Evolutionary conservation across 2,888 invertebrate species (phyloP), one percentile per base, ranked within the genome.

Genomic region (Ornithoptera priamus): DNA sequence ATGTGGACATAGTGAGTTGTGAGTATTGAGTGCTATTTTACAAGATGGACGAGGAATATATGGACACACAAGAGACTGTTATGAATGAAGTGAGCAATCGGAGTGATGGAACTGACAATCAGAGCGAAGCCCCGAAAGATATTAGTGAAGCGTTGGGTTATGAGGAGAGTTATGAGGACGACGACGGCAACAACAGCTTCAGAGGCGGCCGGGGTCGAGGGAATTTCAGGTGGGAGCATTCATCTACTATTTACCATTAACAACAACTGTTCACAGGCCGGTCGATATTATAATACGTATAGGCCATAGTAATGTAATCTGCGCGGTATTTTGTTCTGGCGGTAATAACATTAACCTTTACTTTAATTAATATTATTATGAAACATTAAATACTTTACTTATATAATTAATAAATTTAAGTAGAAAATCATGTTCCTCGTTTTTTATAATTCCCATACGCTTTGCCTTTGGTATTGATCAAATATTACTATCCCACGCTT

Each of bases 1-100:
- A 90, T 89, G 88, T 83, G 81, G 85, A 87, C 83, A 78, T 85
- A 84, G 77, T 81, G 78, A 76, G 79, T 76, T 24, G 78, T 81
- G 73, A 70, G 74, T 69, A 73, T 73, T 59, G 74, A 76, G 77
- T 78, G 74, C 74, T 77, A 75, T 74, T 74, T 67, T 73, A 67
- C 75, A 76, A 82, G 74, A 91, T 91, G 91, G 91, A 89, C 74
- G 90, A 90, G 62, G 90, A 90, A 75, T 91, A 89, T 76, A 86
- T 88, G 82, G 90, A 90, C 72, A 72, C 84, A 65, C 90, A 88
- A 75, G 90, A 90, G 76, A 75, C 82, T 53, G 75, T 75, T 69
- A 79, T 83, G 74, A 81, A 74, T 72, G 90, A 89, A 67, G 78
- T 74, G 58, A 72, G 75, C n/a, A 82, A 76, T 75, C 80, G 81